Evolutionary conservation across 2,888 invertebrate genomes (phyloP).

Genomic region (Lasioglossum oenotherae): DNA sequence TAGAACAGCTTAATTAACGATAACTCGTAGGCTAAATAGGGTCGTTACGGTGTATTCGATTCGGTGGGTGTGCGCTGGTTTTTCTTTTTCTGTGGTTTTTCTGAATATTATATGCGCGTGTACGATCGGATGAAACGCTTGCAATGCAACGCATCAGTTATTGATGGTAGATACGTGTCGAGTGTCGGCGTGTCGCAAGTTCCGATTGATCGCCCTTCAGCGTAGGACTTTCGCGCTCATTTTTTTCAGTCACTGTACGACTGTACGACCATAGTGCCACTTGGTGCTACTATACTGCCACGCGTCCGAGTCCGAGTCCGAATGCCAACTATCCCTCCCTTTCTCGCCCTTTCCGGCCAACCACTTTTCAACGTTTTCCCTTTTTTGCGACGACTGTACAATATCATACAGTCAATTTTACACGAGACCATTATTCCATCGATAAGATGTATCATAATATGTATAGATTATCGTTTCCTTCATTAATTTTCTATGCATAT

Average conservation of each 20-base stretch:
- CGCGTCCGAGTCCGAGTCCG: conserved; percentile 34
- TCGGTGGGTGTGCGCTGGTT: not conserved
- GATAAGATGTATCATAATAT: too few relatives aligned
- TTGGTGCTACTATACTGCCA: conserved; percentile 30
- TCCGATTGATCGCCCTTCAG: conserved; percentile 63
- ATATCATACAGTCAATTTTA: not conserved
- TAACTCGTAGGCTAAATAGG: not conserved
- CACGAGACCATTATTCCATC: not conserved
- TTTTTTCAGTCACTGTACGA: conserved; percentile 20
- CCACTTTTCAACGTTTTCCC: conserved; percentile 3
- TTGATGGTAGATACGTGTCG: conserved; percentile 50
- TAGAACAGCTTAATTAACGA: not conserved
- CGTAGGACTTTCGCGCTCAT: conserved; percentile 60
- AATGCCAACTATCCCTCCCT: conserved; percentile 13
- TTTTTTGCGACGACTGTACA: not conserved
- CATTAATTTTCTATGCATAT: not conserved
- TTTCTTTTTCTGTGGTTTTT: not conserved
- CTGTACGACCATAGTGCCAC: not conserved
- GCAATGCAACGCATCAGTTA: conserved; percentile 20
- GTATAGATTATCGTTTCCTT: not conserved
- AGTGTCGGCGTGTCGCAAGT: conserved; percentile 60
- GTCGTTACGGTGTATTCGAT: not conserved
- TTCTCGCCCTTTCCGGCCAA: not conserved
- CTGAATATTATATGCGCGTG: not conserved
- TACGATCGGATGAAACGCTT: conserved; percentile 6